Conservation (phyloP, 2,113 vertebrate species). For the Atractosteus spatula region DNA sequence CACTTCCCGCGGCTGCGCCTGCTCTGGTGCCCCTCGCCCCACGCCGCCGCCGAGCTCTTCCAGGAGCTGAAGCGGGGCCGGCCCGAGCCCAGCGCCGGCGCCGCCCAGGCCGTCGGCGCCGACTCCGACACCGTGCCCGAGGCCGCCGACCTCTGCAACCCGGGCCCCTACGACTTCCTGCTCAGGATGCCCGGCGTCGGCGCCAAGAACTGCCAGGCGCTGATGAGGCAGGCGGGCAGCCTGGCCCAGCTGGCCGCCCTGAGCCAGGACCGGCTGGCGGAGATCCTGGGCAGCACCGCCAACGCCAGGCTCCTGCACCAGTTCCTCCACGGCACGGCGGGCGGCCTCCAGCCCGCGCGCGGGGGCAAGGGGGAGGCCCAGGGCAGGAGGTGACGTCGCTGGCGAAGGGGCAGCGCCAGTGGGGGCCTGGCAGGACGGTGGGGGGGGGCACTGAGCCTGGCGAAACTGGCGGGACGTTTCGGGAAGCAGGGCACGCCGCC, state of each 20-base stretch:
- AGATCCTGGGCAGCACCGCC: constrained; percentile 69
- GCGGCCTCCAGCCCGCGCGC: constrained; percentile 44
- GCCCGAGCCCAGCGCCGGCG: constrained; percentile 69
- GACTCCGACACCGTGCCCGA: constrained; percentile 82
- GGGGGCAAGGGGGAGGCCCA: constrained; percentile 38
- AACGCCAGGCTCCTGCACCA: constrained; percentile 80
- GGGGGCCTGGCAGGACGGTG: no score
- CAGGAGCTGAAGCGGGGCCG: constrained; percentile 82
- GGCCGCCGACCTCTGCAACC: constrained; percentile 78
- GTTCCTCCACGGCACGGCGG: constrained; percentile 77
- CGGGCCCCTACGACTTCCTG: constrained; percentile 89
- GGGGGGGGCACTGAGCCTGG: no score
- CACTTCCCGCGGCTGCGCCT: constrained; percentile 90
- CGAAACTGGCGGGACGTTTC: no score
- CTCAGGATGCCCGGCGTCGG: constrained; percentile 90
- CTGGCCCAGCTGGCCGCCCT: constrained; percentile 77
- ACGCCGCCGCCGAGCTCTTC: constrained; percentile 85
- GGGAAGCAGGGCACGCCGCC: no score
- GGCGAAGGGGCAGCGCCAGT: neutral
- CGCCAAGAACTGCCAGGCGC: constrained; percentile 75
- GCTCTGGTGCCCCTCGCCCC: constrained; percentile 92
- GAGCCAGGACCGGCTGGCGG: constrained; percentile 69
- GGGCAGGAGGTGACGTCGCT: neutral
- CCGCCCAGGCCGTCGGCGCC: constrained; percentile 76
- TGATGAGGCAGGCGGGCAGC: constrained; percentile 74